Conservation (phyloP, 2,888 invertebrate species). For the Strigamia maritima region DNA sequence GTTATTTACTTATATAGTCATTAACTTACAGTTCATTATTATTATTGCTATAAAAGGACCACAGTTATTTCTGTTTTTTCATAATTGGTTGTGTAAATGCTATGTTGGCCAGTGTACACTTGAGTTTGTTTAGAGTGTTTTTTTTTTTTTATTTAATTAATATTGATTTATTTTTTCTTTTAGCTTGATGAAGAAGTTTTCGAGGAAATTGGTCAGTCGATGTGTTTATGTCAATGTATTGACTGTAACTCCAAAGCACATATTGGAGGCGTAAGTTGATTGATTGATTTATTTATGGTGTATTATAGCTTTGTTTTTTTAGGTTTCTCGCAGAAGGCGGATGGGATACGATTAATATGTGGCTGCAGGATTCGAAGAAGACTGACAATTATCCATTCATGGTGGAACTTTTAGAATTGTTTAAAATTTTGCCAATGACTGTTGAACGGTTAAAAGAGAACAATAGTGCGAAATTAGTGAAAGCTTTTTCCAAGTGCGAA, state of each 20-base stretch:
- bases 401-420: conserved; percentile 77
- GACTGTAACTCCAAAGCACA: conserved; percentile 75
- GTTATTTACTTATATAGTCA: background rate
- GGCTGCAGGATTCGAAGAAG: conserved; percentile 83
- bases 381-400: conserved; percentile 83
- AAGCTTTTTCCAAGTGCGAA: conserved; percentile 73
- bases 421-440: conserved; percentile 82
- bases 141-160: background rate
- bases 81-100: background rate
- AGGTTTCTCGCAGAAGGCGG: conserved; percentile 86
- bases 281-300: background rate
- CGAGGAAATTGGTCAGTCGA: conserved; percentile 90
- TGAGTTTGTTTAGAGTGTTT: background rate
- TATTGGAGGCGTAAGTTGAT: conserved; percentile 68
- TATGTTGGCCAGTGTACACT: background rate
- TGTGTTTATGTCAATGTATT: conserved; percentile 92
- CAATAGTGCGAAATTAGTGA: conserved; percentile 86
- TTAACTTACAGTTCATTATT: background rate
- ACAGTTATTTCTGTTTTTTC: conserved; percentile 1
- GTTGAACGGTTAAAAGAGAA: conserved; percentile 86
- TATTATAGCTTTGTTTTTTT: conserved; percentile 47
- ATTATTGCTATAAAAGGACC: background rate
- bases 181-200: conserved; percentile 93
- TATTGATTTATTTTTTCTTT: conserved; percentile 53
- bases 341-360: conserved; percentile 84